These are phyloP conservation scores for Rosalia funebris DNA, from an alignment of 2,888 invertebrate species.

Conservation along the genomic window DNA sequence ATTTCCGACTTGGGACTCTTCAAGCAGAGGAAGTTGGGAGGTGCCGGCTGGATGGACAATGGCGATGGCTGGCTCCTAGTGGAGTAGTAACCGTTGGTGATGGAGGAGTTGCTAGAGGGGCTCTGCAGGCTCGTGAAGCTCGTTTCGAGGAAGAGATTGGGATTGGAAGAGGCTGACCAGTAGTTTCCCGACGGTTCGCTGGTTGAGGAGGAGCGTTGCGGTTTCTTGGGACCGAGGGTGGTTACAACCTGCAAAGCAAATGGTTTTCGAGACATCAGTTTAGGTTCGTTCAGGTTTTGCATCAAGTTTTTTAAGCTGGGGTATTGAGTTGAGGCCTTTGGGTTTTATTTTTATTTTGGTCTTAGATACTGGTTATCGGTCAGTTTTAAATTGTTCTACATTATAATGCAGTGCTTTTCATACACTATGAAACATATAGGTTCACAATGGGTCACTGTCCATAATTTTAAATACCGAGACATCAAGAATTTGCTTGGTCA, in stretches of 20 bases:
- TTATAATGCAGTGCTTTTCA: no score
- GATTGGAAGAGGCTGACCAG: constrained; percentile 59
- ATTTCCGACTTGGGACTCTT: constrained; percentile 18
- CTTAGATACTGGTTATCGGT: no score
- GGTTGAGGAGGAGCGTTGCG: constrained; percentile 69
- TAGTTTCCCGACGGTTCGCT: constrained; percentile 49
- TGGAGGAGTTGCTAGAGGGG: constrained; percentile 58
- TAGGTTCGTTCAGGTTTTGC: no score
- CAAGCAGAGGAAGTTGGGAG: constrained; percentile 22
- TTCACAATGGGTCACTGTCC: no score
- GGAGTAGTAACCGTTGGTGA: constrained; percentile 61
- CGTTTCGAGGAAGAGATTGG: constrained; percentile 75
- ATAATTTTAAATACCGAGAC: no score
- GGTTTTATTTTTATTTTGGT: no score
- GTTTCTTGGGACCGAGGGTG: constrained; percentile 82
- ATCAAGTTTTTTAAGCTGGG: no score
- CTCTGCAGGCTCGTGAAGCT: constrained; percentile 78
- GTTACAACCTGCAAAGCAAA: constrained; percentile 74
- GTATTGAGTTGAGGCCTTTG: no score
- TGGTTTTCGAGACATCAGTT: no score
- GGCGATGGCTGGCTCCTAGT: constrained; percentile 57
- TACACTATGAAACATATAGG: no score
- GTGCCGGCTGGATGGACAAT: constrained; percentile 38
- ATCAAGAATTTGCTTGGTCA: no score
- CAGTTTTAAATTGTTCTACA: no score